Percentiles rank a stretch among this genome's conserved stretches.
Evolutionary conservation across 2,888 invertebrate species (phyloP).

Genomic region (Limnephilus auricula): DNA sequence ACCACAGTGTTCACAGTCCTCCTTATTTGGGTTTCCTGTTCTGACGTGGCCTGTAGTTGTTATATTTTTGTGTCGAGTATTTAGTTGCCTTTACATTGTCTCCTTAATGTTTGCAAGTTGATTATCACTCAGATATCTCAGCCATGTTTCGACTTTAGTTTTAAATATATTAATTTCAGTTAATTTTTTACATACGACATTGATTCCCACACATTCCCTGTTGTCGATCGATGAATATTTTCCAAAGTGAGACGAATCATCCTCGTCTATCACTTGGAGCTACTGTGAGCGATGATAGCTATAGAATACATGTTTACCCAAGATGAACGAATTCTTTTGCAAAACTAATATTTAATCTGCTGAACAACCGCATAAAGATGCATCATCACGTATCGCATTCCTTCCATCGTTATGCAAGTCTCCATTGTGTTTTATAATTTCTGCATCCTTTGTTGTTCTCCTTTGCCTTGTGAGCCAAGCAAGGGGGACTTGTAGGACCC

Average conservation of each 20-base stretch:
- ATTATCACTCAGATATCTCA: too few relatives aligned
- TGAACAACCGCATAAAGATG: conserved; percentile 22
- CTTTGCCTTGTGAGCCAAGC: conserved; percentile 9
- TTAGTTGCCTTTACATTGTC: too few relatives aligned
- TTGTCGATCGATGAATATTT: background rate
- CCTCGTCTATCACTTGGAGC: background rate
- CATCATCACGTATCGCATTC: conserved; percentile 48
- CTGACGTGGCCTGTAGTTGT: too few relatives aligned
- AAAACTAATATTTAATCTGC: conserved; percentile 2
- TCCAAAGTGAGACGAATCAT: background rate
- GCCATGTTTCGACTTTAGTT: too few relatives aligned
- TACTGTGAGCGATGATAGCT: background rate
- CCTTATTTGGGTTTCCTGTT: too few relatives aligned
- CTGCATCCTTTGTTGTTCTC: conserved; percentile 46
- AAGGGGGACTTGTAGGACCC: conserved; percentile 14
- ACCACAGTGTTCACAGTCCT: too few relatives aligned
- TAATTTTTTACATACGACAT: background rate
- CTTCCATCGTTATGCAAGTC: conserved; percentile 31
- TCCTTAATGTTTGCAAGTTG: too few relatives aligned
- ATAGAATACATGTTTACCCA: background rate
- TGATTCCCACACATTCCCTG: background rate
- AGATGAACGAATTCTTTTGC: background rate
- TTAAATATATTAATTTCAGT: too few relatives aligned
- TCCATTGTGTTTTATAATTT: conserved; percentile 32
- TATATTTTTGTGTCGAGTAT: too few relatives aligned